phyloP scores from a whole-genome alignment of 2,888 invertebrate species.

The Temnothorax rugatulus region DNA sequence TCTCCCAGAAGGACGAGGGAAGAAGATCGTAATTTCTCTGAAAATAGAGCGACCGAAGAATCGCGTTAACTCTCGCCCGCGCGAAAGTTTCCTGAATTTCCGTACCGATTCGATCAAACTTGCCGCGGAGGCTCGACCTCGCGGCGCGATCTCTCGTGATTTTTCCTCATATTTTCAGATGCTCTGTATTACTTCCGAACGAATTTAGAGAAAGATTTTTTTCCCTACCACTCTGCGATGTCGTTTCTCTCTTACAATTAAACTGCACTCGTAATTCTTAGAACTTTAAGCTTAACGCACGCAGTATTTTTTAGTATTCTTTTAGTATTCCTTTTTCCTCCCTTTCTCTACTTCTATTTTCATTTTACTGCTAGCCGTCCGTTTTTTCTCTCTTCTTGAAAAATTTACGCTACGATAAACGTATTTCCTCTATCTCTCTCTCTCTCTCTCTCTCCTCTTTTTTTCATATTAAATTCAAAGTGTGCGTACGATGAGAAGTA shows the following conservation, averaged over 20 bases:
- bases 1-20: slow-evolving; percentile 49
- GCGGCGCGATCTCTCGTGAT: slow-evolving; percentile 6
- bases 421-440: background rate
- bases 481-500: slow-evolving; percentile 2
- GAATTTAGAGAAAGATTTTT: background rate
- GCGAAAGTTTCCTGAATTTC: slow-evolving; percentile 43
- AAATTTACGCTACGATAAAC: slow-evolving; percentile 21
- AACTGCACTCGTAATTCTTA: background rate
- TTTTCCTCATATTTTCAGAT: background rate
- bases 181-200: background rate
- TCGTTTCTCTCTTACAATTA: background rate
- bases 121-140: slow-evolving; percentile 14
- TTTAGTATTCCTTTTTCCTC: background rate
- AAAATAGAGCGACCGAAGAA: slow-evolving; percentile 51
- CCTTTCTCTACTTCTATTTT: background rate
- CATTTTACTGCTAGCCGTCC: background rate
- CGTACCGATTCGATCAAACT: slow-evolving; percentile 47
- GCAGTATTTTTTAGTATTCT: background rate
- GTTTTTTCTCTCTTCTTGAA: background rate
- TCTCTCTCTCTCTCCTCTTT: background rate
- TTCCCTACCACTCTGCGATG: background rate
- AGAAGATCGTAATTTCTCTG: slow-evolving; percentile 45
- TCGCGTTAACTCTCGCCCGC: slow-evolving; percentile 34
- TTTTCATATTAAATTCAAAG: slow-evolving; percentile 1
- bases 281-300: background rate